Base-by-base conservation (phyloP, 2,113 vertebrate species). In the Aldabrachelys gigantea region DNA sequence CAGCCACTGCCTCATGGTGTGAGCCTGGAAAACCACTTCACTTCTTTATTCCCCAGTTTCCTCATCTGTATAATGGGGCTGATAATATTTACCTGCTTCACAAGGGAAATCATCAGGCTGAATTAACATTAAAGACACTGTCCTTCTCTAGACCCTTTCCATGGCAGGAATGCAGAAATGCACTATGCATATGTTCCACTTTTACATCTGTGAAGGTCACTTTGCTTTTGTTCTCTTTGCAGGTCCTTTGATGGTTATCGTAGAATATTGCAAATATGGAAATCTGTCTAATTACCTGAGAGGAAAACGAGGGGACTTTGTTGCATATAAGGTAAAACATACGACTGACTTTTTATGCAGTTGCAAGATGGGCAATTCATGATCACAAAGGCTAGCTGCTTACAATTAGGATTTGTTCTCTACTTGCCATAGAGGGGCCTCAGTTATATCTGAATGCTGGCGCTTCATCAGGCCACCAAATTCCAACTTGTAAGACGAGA, bases 161-260 rank as follows among this genome's bases (percentile, higher is more conserved):
- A 7, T 44, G 22, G 31, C 44, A 56, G 21, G 38, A 75, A 41
- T 57, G 11, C 81, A 53, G 44, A 24, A 24, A 27, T 21, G 72
- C 52, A 25, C 41, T 85, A 27, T 47, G 10, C 8, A 47, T 59
- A 38, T 29, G 76, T 56, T 11, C 49, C 31, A 35, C 54, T 27
- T 29, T 72, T 49, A 65, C 83, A 27, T 56, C 19, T 56, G 35
- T 56, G 53, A 82, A 41, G 95, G 72, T 95, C 87, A 92, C 89
- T 89, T 80, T 75, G 76, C 80, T 95, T 93, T 86, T 80, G 41
- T 72, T 94, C 53, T 90, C 87, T 91, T 91, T 95, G 89, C 84
- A 99, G 99, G 99, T 87, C 99, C 98, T 49, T 92, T 99, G 96
- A 99, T 99, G 99, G 99, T 99, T 96, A 99, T 99, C 47, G 99